Conservation (phyloP, 1,140 invertebrate species). For the Nasonia vitripennis region DNA sequence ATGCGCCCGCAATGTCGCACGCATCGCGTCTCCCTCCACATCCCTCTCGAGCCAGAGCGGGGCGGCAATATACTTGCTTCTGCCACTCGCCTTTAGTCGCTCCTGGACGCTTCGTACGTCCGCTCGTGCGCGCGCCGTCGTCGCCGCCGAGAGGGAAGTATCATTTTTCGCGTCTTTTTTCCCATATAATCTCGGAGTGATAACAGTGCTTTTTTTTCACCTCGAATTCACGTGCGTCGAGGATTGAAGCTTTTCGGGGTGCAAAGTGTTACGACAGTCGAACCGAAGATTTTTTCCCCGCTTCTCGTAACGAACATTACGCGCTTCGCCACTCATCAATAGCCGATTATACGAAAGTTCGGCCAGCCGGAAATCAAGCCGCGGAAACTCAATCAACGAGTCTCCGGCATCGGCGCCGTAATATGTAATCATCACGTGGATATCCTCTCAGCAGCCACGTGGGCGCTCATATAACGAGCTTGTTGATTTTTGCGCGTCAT, state of each 20-base stretch:
- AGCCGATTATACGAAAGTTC: too few relatives aligned
- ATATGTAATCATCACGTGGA: too few relatives aligned
- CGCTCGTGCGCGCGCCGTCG: neutral
- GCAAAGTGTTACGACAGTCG: too few relatives aligned
- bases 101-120: conserved; percentile 33
- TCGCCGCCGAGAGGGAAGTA: neutral
- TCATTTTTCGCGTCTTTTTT: neutral
- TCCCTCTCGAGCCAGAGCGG: neutral
- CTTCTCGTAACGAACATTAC: too few relatives aligned
- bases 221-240: too few relatives aligned
- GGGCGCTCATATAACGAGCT: neutral
- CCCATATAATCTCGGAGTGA: neutral
- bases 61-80: neutral
- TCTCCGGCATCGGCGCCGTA: too few relatives aligned
- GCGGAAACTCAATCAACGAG: too few relatives aligned
- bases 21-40: neutral
- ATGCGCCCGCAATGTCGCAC: conserved; percentile 25
- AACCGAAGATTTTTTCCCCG: too few relatives aligned
- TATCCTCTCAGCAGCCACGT: neutral
- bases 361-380: too few relatives aligned
- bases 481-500: neutral
- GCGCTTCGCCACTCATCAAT: too few relatives aligned
- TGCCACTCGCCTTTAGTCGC: conserved; percentile 34
- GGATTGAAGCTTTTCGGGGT: too few relatives aligned
- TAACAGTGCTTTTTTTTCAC: too few relatives aligned